A percentile compares a stretch with the other conserved stretches of the same genome.
These are phyloP conservation scores for Henricia sp. DNA, from an alignment of 53 echinoderm and acorn worm genomes.

Conservation along the genomic window DNA sequence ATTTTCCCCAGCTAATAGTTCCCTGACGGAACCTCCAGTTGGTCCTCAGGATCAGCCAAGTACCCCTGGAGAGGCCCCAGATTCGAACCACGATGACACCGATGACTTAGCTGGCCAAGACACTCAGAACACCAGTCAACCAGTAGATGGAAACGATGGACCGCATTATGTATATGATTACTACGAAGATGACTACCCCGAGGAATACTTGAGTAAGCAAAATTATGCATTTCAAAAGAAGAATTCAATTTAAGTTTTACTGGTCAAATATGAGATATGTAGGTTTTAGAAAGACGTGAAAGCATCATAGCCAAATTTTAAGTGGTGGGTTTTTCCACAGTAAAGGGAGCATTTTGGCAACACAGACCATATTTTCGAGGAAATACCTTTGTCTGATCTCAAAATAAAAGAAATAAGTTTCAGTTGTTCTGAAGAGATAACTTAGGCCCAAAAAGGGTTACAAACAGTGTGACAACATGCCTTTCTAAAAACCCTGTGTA, in stretches of 20 bases:
- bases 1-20: not conserved
- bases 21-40: conserved; percentile 20
- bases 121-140: conserved; percentile 30
- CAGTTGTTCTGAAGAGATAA: too few relatives aligned
- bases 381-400: too few relatives aligned
- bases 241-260: not conserved
- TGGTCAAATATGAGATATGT: too few relatives aligned
- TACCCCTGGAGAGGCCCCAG: conserved; percentile 18
- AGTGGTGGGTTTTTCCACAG: too few relatives aligned
- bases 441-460: too few relatives aligned
- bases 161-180: not conserved
- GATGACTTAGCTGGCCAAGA: not conserved
- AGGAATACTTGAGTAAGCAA: conserved; percentile 35
- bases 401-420: too few relatives aligned
- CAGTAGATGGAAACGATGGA: conserved; percentile 19
- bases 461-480: too few relatives aligned
- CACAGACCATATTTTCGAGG: too few relatives aligned
- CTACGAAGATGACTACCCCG: conserved; percentile 15
- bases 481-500: too few relatives aligned
- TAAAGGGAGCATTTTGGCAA: too few relatives aligned
- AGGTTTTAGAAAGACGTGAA: too few relatives aligned
- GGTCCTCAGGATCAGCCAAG: not conserved
- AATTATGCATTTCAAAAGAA: not conserved
- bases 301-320: too few relatives aligned
- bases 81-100: conserved; percentile 2